Percentiles rank a stretch among this genome's conserved stretches.
phyloP scores from a whole-genome alignment of 2,888 invertebrate species.

The Euproctis similis region DNA sequence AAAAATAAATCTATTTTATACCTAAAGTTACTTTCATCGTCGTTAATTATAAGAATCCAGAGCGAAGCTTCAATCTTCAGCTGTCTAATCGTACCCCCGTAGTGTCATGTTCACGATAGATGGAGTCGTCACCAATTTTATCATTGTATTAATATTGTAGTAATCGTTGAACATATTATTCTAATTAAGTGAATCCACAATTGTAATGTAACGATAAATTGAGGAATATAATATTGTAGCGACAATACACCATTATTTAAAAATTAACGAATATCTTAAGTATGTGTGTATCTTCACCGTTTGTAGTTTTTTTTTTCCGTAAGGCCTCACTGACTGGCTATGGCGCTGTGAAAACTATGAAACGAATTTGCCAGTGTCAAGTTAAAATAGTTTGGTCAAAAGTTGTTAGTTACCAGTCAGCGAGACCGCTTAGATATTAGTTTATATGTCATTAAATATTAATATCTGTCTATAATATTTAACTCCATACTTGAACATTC shows the following conservation, averaged over 20 bases:
- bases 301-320: no score
- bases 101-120: slow-evolving; percentile 38
- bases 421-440: neutral
- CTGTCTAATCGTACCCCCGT: slow-evolving; percentile 25
- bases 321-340: no score
- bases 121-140: slow-evolving; percentile 35
- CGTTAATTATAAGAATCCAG: slow-evolving; percentile 36
- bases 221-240: slow-evolving; percentile 13
- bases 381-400: no score
- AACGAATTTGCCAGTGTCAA: no score
- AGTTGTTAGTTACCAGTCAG: no score
- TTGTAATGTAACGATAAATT: slow-evolving; percentile 8
- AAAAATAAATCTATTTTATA: slow-evolving; percentile 70
- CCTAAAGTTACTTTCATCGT: slow-evolving; percentile 31
- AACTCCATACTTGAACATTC: slow-evolving; percentile 59
- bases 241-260: slow-evolving; percentile 26
- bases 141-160: slow-evolving; percentile 22
- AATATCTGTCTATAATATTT: slow-evolving; percentile 7
- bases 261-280: slow-evolving; percentile 18
- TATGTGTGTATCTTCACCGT: no score
- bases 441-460: slow-evolving; percentile 1
- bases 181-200: slow-evolving; percentile 11
- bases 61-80: slow-evolving; percentile 44
- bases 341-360: no score
- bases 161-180: slow-evolving; percentile 16